Evolutionary conservation across 2,888 invertebrate species (phyloP), one percentile per base, ranked within the genome.

Genomic region (Acleris laterana): DNA sequence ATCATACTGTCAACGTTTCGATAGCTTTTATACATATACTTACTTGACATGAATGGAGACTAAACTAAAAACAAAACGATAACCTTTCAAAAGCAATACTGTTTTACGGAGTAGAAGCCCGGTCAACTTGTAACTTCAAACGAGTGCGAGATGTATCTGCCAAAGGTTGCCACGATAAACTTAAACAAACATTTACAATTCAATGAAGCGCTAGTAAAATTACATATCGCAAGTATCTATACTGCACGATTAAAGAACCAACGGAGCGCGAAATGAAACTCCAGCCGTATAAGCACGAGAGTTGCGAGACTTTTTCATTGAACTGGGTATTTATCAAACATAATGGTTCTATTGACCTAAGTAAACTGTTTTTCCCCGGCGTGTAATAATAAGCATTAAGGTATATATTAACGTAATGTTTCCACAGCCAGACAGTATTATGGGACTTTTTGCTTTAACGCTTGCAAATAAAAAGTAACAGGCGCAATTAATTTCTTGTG

Each of bases 261-360:
- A 71, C 80, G 79, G 75, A 84, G 79, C 87, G 82, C 88, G 87
- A 82, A 88, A 88, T 86, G 79, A 84, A 82, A 80, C 79, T 80
- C 77, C 74, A 77, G 77, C 77, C 70, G 50, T 38, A 46, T 22
- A 49, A 60, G 58, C 49, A 66, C 50, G 20, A 32, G 52, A 38
- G 48, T 32, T 38, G 13, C 19, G 11, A 57, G 51, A 50, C 68
- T 68, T 70, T 70, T 69, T 68, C 68, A 65, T 61, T 32, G 59
- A 57, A 68, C 68, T 65, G 61, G 64, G 51, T 65, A 62, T 63
- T 62, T 67, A 58, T 62, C 49, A 49, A 59, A 49, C 67, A 53
- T 77, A 80, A 80, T 78, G 77, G 78, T 77, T 77, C 72, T 74
- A 72, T 79, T 75, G 77, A 80, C 78, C 74, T 69, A 73, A 56